Evolutionary conservation across 30 jellyfish, hydroid and myxozoan genomes (phyloP).

Genomic region (Pseudorhiza aurosa): DNA sequence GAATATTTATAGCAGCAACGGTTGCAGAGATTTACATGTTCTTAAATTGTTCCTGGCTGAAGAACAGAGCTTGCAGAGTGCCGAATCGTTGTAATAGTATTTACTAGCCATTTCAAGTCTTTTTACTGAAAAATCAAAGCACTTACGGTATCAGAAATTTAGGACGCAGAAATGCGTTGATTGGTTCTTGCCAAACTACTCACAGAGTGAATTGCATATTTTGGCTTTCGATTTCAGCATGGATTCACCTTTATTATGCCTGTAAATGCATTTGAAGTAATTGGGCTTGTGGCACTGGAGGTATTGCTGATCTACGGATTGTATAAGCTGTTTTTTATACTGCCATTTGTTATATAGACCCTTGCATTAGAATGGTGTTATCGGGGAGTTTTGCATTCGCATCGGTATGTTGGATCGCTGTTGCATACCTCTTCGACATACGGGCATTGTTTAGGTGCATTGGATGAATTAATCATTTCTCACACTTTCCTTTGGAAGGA

Average conservation of each 20-base stretch:
- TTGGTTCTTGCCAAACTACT: too few relatives aligned
- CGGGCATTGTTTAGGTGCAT: conserved; percentile 47
- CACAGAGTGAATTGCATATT: too few relatives aligned
- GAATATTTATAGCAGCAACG: conserved; percentile 72
- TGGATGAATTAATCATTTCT: too few relatives aligned
- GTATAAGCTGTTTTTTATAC: conserved; percentile 40
- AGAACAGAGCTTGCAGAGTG: conserved; percentile 74
- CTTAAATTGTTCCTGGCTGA: conserved; percentile 72
- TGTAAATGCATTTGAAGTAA: conserved; percentile 48
- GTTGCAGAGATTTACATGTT: conserved; percentile 72
- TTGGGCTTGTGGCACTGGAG: conserved; percentile 69
- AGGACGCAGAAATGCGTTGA: too few relatives aligned
- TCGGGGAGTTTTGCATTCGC: conserved; percentile 61
- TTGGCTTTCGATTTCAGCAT: background rate
- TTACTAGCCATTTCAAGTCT: background rate
- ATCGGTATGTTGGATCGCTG: conserved; percentile 64
- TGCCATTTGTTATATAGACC: conserved; percentile 27
- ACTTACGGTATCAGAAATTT: too few relatives aligned
- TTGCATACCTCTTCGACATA: conserved; percentile 43
- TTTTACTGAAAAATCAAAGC: too few relatives aligned
- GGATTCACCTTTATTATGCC: conserved; percentile 22
- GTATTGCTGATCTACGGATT: conserved; percentile 64
- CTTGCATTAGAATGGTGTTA: conserved; percentile 23
- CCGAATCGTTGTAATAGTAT: conserved; percentile 80
- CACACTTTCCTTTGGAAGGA: too few relatives aligned